Conservation (phyloP, 2,888 invertebrate species). For the Drosophila borborema region DNA sequence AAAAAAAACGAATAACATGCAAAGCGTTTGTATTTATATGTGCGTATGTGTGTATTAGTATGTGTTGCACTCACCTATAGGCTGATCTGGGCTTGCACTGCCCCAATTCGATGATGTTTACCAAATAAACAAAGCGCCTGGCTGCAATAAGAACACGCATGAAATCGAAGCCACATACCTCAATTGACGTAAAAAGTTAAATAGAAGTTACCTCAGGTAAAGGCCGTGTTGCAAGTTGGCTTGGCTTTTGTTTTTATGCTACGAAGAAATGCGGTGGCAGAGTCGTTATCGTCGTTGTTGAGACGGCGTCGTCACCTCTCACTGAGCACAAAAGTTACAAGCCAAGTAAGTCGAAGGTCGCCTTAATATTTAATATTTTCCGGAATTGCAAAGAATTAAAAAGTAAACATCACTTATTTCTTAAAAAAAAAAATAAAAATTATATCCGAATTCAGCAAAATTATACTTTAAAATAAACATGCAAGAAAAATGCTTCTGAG, state of each 20-base stretch:
- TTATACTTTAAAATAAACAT: constrained; percentile 37
- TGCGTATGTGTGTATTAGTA: constrained; percentile 12
- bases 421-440: constrained; percentile 28
- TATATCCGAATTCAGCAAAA: constrained; percentile 24
- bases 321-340: constrained; percentile 25
- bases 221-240: constrained; percentile 13
- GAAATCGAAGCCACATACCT: constrained; percentile 14
- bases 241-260: constrained; percentile 40
- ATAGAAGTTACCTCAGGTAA: constrained; percentile 32
- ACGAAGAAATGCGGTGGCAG: constrained; percentile 56
- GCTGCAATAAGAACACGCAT: constrained; percentile 27
- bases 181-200: constrained; percentile 15
- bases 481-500: constrained; percentile 48
- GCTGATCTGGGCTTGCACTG: constrained; percentile 20
- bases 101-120: constrained; percentile 46
- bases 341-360: background rate
- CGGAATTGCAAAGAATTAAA: constrained; percentile 4
- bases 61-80: constrained; percentile 44
- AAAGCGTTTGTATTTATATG: constrained; percentile 14
- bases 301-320: constrained; percentile 63
- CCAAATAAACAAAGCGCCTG: constrained; percentile 37
- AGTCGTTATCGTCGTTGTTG: constrained; percentile 45
- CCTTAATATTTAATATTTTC: background rate
- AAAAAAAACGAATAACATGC: constrained; percentile 30
- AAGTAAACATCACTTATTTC: constrained; percentile 10